These are phyloP conservation scores for Eurystomus gularis DNA, from an alignment of 2,113 vertebrate genomes.

Conservation along the genomic window DNA sequence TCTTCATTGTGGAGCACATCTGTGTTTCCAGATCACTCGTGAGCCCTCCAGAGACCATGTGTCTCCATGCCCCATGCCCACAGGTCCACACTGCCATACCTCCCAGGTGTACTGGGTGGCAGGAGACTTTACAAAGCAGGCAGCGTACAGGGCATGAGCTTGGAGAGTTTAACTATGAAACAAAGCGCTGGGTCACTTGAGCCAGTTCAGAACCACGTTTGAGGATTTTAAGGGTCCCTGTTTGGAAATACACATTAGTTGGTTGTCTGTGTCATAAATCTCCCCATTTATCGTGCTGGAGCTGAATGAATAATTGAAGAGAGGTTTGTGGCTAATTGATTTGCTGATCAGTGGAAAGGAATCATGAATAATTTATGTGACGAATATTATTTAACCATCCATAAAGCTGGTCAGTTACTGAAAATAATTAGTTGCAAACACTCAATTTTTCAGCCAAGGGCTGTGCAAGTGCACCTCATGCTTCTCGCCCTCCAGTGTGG, in stretches of 20 bases:
- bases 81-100: not conserved
- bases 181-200: not conserved
- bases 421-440: constrained; percentile 38
- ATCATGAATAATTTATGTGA: constrained; percentile 58
- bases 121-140: not conserved
- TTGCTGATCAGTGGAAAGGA: constrained; percentile 50
- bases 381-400: constrained; percentile 4
- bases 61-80: fast-evolving
- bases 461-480: not conserved
- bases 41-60: not conserved
- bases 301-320: constrained; percentile 28
- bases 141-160: not conserved
- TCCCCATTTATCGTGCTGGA: not conserved
- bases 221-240: not conserved
- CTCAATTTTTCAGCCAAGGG: not conserved
- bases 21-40: not conserved
- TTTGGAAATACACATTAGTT: not conserved
- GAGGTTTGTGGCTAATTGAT: constrained; percentile 65
- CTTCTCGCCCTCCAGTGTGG: fast-evolving
- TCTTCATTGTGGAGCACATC: fast-evolving
- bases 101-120: not conserved
- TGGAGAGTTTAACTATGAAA: not conserved
- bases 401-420: constrained; percentile 41
- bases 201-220: not conserved
- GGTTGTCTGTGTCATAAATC: constrained; percentile 20